Percentiles rank a stretch among this genome's conserved stretches.
Evolutionary conservation across 2,888 invertebrate genomes (phyloP).

Genomic region (Antheraea yamamai): DNA sequence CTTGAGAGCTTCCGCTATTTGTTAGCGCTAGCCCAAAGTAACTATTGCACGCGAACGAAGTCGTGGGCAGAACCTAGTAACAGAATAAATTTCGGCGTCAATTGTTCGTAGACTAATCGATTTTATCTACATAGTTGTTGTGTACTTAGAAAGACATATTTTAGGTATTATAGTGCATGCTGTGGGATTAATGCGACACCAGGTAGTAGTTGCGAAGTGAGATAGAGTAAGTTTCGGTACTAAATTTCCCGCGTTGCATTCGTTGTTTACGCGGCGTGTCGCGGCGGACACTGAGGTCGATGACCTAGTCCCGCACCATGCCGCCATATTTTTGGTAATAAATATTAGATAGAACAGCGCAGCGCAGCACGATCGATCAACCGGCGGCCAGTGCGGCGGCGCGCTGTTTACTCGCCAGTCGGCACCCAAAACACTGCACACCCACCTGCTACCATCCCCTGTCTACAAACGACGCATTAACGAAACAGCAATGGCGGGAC

Average conservation of each 20-base stretch:
- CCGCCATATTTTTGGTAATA: constrained; percentile 78
- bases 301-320: constrained; percentile 71
- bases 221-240: constrained; percentile 47
- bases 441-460: constrained; percentile 49
- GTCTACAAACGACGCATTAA: constrained; percentile 32
- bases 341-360: constrained; percentile 76
- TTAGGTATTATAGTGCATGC: not conserved
- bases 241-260: constrained; percentile 68
- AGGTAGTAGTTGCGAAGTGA: constrained; percentile 30
- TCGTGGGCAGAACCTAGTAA: not conserved
- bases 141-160: not conserved
- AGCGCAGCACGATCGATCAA: constrained; percentile 71
- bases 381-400: constrained; percentile 67
- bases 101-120: not conserved
- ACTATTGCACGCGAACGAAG: too few species aligned
- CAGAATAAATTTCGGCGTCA: not conserved
- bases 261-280: constrained; percentile 69
- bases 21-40: too few species aligned
- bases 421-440: constrained; percentile 68
- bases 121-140: not conserved
- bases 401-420: constrained; percentile 45
- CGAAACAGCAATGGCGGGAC: constrained; percentile 13
- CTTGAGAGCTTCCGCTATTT: too few species aligned
- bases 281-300: constrained; percentile 56
- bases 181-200: not conserved